Conservation (phyloP, 2,888 invertebrate species). For the Fragum whitleyi region DNA sequence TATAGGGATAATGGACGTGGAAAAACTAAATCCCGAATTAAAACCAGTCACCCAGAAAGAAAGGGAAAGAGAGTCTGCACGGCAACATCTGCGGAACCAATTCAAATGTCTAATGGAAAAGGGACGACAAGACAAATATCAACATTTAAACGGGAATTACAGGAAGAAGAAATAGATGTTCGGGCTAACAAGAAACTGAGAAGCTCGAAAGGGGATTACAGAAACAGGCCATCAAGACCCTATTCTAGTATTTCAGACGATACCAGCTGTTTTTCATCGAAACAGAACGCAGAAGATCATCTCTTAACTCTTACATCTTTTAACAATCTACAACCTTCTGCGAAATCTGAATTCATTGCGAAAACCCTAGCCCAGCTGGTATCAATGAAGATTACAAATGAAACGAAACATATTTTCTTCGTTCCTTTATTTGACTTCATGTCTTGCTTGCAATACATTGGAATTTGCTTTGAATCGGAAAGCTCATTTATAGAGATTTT, state of each 20-base stretch:
- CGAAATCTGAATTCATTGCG: neutral
- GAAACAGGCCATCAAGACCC: neutral
- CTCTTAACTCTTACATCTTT: neutral
- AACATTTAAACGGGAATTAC: too few species aligned
- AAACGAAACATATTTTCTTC: neutral
- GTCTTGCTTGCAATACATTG: neutral
- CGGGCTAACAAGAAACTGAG: too few species aligned
- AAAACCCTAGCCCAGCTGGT: neutral
- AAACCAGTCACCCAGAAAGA: too few species aligned
- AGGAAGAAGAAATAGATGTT: too few species aligned
- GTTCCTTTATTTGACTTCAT: neutral
- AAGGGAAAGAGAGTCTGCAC: too few species aligned
- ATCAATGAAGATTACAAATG: neutral
- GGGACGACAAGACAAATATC: too few species aligned
- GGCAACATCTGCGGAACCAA: too few species aligned
- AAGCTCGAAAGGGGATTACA: too few species aligned
- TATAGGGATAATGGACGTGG: too few species aligned
- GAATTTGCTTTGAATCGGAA: neutral
- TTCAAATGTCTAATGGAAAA: too few species aligned
- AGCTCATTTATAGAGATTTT: neutral
- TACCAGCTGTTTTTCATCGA: neutral
- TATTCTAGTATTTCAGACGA: neutral
- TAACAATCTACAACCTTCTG: neutral
- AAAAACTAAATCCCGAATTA: too few species aligned
- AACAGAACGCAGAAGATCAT: neutral